Conservation (phyloP, 2,888 invertebrate genomes). For the Drosophila yooni region DNA sequence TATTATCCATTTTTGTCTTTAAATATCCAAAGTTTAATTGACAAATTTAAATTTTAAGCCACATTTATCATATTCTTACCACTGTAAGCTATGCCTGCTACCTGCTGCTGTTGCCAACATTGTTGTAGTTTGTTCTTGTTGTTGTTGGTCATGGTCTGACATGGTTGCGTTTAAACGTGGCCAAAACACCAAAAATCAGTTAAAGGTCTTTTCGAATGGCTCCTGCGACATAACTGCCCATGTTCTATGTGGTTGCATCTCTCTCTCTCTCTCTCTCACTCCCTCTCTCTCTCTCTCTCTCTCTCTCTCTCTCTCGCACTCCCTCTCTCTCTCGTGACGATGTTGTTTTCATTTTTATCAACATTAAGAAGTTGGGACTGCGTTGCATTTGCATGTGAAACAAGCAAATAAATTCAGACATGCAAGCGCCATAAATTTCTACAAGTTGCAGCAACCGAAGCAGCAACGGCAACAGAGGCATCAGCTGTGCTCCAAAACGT, state of each 20-base stretch:
- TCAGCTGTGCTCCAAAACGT: conserved; percentile 33
- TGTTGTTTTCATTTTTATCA: conserved; percentile 75
- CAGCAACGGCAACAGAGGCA: conserved; percentile 12
- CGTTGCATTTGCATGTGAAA: conserved; percentile 79
- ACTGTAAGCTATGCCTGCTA: conserved; percentile 30
- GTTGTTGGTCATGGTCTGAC: conserved; percentile 50
- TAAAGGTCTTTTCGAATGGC: conserved; percentile 53
- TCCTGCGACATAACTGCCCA: conserved; percentile 27
- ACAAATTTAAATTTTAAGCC: not conserved
- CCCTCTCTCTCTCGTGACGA: conserved; percentile 15
- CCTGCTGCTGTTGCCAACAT: conserved; percentile 22
- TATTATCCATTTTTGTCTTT: not conserved
- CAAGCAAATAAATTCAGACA: conserved; percentile 81
- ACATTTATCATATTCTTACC: not conserved
- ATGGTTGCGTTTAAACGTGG: conserved; percentile 66
- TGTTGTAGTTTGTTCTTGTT: not conserved
- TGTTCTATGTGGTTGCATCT: conserved; percentile 10
- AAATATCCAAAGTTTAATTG: not conserved
- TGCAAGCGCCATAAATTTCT: conserved; percentile 76
- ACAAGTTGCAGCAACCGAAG: conserved; percentile 27
- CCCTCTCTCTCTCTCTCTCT: not conserved
- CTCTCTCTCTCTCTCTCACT: not conserved
- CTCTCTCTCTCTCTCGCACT: not conserved
- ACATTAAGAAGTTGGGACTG: conserved; percentile 66
- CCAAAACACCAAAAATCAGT: conserved; percentile 60